Percentiles rank a stretch among this genome's conserved stretches.
Evolutionary conservation across 2,113 vertebrate species (phyloP).

Genomic region (Myrmecophaga tridactyla): DNA sequence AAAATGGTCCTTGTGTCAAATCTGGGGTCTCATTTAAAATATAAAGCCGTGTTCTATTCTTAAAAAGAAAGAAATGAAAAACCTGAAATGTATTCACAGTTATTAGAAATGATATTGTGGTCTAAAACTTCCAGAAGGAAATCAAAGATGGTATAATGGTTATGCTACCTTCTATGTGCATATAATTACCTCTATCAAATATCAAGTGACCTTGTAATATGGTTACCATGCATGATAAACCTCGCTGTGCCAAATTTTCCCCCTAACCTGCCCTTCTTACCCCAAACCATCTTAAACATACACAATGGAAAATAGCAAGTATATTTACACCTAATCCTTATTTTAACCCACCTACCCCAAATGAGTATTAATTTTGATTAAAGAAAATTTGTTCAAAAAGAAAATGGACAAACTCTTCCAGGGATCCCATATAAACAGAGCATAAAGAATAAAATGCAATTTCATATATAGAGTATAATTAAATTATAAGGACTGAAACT

Average conservation of each 20-base stretch:
- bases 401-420: neutral
- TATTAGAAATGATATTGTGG: neutral
- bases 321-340: accelerated
- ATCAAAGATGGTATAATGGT: neutral
- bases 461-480: neutral
- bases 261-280: accelerated
- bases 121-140: neutral
- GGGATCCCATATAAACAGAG: neutral
- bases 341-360: neutral
- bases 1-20: neutral
- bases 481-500: neutral
- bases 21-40: neutral
- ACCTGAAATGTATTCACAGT: neutral
- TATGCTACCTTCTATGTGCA: neutral
- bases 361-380: neutral
- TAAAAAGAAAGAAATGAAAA: neutral
- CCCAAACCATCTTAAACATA: neutral
- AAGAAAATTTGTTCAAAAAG: neutral
- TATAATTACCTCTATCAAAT: neutral
- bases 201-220: neutral
- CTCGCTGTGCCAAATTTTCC: no score
- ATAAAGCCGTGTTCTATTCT: neutral
- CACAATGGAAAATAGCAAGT: neutral
- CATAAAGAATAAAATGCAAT: neutral
- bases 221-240: neutral